phyloP scores from a whole-genome alignment of 2,888 invertebrate genomes.

The Caenorhabditis wallacei region DNA sequence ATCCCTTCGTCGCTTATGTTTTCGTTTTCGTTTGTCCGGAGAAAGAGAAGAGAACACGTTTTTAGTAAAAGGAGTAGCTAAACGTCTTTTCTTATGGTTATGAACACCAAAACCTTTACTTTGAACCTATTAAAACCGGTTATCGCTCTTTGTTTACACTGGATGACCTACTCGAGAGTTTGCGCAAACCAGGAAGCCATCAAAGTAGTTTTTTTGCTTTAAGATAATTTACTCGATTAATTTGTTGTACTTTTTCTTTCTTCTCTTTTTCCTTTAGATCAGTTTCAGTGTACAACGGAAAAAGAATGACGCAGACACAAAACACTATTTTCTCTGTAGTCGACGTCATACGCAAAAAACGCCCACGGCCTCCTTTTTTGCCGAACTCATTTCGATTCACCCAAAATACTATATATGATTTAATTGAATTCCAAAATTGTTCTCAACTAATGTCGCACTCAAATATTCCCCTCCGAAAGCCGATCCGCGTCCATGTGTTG shows the following conservation, averaged over 20 bases:
- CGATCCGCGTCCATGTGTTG: slow-evolving; percentile 26
- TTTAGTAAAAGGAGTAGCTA: slow-evolving; percentile 35
- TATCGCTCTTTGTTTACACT: background rate
- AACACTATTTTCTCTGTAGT: background rate
- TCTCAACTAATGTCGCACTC: slow-evolving; percentile 1
- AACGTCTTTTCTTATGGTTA: slow-evolving; percentile 36
- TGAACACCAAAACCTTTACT: slow-evolving; percentile 26
- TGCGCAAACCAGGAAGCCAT: slow-evolving; percentile 1
- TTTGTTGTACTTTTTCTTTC: slow-evolving; percentile 1
- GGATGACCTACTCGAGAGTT: slow-evolving; percentile 23
- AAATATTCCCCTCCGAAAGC: slow-evolving; percentile 34
- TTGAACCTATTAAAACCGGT: slow-evolving; percentile 19
- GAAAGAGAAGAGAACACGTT: slow-evolving; percentile 53
- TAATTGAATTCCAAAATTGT: slow-evolving; percentile 43
- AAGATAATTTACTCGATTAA: background rate
- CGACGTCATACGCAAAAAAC: slow-evolving; percentile 8
- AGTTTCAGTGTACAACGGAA: slow-evolving; percentile 16
- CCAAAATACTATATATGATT: slow-evolving; percentile 10
- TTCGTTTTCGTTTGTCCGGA: slow-evolving; percentile 46
- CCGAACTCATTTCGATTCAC: slow-evolving; percentile 9
- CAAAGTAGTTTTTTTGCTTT: background rate
- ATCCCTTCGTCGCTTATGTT: slow-evolving; percentile 46
- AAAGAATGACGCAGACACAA: slow-evolving; percentile 6
- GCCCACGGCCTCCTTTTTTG: slow-evolving; percentile 25
- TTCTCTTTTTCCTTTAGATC: background rate